These are phyloP conservation scores for Avahi laniger DNA, from an alignment of 2,797 vertebrate species.

Conservation along the genomic window DNA sequence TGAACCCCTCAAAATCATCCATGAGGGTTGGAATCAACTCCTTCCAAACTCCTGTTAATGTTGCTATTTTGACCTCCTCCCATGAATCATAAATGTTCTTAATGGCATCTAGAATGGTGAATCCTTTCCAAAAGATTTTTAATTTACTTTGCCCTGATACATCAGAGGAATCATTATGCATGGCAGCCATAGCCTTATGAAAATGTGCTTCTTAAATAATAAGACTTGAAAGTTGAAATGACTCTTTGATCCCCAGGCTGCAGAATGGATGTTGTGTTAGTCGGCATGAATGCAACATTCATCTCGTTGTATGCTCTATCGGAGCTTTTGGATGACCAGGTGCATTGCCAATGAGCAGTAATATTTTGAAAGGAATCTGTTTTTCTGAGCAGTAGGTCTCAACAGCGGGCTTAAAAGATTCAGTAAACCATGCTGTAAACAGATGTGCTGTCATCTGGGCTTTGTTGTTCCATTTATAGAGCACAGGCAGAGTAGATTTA, in stretches of 20 bases:
- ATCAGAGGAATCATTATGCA: not conserved
- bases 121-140: not conserved
- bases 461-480: not conserved
- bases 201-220: not conserved
- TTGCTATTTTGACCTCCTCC: not conserved
- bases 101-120: not conserved
- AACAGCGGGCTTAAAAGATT: not conserved
- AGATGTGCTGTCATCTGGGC: not conserved
- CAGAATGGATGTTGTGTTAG: not conserved
- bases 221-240: not conserved
- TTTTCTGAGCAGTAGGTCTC: not conserved
- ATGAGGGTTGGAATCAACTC: not conserved
- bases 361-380: not conserved
- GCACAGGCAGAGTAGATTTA: not conserved
- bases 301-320: not conserved
- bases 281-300: not conserved
- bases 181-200: not conserved
- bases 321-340: not conserved
- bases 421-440: not conserved
- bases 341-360: not conserved
- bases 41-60: not conserved
- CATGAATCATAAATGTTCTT: not conserved
- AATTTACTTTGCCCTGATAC: not conserved
- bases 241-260: not conserved
- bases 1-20: not conserved